phyloP scores from a whole-genome alignment of 2,888 invertebrate species.

The Melinaea menophilus region DNA sequence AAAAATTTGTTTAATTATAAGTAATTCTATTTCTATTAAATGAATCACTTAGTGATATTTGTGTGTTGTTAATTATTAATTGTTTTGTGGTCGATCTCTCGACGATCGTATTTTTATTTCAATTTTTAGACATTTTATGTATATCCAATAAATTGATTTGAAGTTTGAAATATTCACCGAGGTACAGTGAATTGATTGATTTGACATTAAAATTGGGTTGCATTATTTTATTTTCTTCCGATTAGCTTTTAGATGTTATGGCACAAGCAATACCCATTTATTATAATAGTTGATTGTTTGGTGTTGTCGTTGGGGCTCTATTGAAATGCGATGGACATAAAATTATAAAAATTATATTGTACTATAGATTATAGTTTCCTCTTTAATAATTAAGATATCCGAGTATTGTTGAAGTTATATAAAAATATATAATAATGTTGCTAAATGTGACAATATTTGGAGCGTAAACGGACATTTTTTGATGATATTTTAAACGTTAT shows the following conservation, averaged over 20 bases:
- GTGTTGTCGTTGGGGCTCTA: background rate
- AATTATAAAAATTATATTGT: conserved; percentile 1
- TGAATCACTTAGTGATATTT: conserved; percentile 6
- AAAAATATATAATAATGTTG: too few species aligned
- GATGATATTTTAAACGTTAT: too few species aligned
- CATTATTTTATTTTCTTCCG: background rate
- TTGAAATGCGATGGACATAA: background rate
- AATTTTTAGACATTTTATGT: background rate
- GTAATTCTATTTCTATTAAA: background rate
- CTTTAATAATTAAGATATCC: background rate
- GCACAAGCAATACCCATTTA: conserved; percentile 6
- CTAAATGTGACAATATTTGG: too few species aligned
- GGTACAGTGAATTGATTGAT: background rate
- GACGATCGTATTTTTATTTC: background rate
- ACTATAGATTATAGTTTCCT: conserved; percentile 2
- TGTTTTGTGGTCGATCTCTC: background rate
- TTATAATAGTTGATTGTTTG: background rate
- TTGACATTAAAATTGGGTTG: background rate
- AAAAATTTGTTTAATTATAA: background rate
- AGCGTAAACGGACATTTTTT: too few species aligned
- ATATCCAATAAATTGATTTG: background rate
- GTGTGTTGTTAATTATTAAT: conserved; percentile 1
- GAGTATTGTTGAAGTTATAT: conserved; percentile 1
- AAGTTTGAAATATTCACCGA: background rate
- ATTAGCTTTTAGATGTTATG: background rate